Percentiles rank a stretch among this genome's conserved stretches.
Conservation (phyloP, 2,113 vertebrate species). For the Chunga burmeisteri region DNA sequence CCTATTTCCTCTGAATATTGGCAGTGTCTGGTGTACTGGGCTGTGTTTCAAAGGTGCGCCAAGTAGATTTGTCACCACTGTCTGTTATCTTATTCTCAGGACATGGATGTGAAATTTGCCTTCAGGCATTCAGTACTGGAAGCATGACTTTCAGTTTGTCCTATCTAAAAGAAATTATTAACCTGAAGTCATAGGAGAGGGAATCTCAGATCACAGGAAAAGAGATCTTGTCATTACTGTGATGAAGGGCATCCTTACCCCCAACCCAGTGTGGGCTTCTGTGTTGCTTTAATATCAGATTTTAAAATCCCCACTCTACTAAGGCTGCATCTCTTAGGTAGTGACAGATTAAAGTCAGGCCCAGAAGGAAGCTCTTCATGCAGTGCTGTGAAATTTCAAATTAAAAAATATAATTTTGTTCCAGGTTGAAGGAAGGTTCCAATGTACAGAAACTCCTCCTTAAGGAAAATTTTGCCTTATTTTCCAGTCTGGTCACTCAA, state of each 20-base stretch:
- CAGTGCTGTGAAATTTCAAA: background rate
- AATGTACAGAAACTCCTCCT: background rate
- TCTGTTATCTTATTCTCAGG: background rate
- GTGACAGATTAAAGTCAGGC: background rate
- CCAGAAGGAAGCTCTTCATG: background rate
- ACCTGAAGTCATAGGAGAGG: background rate
- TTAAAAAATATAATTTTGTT: background rate
- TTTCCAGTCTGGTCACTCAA: background rate
- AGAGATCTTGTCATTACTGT: background rate
- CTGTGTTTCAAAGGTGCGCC: background rate
- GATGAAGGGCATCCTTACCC: background rate
- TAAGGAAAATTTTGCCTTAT: background rate
- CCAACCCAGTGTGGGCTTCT: background rate
- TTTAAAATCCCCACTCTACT: background rate
- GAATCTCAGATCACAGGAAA: background rate
- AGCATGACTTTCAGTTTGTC: background rate
- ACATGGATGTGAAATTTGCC: slow-evolving; percentile 3
- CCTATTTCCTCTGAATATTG: background rate
- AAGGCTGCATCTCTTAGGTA: background rate
- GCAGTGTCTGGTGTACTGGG: background rate
- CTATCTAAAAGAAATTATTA: background rate
- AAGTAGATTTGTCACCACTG: background rate
- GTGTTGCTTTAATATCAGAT: background rate
- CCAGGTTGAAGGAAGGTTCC: background rate
- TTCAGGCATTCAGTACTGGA: background rate